Conservation (phyloP, 2,797 vertebrate species). For the Neosilurus hyrtlii region DNA sequence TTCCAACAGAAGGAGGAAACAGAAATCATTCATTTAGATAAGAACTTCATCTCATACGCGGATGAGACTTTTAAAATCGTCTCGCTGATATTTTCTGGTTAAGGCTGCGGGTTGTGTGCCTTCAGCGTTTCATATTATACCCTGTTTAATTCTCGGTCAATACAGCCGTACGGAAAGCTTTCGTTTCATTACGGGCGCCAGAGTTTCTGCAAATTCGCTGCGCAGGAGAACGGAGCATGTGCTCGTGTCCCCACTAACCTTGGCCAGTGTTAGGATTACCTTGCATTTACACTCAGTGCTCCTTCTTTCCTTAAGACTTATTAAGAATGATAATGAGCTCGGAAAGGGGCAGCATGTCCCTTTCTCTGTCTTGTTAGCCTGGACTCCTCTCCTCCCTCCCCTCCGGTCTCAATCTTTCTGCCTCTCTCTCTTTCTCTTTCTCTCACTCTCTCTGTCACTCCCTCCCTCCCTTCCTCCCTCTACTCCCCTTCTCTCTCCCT, state of each 20-base stretch:
- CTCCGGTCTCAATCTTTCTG: conserved; percentile 38
- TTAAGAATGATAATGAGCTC: conserved; percentile 99
- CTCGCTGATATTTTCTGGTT: not conserved
- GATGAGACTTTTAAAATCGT: too few relatives aligned
- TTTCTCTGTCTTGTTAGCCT: conserved; percentile 76
- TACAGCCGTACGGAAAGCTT: conserved; percentile 4
- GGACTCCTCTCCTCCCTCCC: conserved; percentile 59
- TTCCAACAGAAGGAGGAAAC: not conserved
- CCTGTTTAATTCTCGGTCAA: conserved; percentile 9
- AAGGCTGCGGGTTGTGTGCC: not conserved
- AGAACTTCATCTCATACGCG: not conserved
- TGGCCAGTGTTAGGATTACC: conserved; percentile 98
- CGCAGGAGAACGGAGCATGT: conserved; percentile 75
- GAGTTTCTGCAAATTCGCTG: conserved; percentile 53
- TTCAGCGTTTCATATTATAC: conserved; percentile 9
- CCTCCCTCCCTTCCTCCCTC: conserved; percentile 11
- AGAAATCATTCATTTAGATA: not conserved
- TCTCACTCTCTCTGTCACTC: conserved; percentile 1
- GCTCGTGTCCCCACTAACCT: conserved; percentile 96
- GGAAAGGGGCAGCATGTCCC: conserved; percentile 87
- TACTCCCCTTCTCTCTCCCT: conserved; percentile 27
- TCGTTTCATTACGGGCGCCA: not conserved
- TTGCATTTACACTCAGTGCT: conserved; percentile 97
- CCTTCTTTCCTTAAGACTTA: conserved; percentile 99
- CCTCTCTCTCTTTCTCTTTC: conserved; percentile 31